phyloP scores from a whole-genome alignment of 2,797 vertebrate genomes.

The Poeciliopsis presidionis region DNA sequence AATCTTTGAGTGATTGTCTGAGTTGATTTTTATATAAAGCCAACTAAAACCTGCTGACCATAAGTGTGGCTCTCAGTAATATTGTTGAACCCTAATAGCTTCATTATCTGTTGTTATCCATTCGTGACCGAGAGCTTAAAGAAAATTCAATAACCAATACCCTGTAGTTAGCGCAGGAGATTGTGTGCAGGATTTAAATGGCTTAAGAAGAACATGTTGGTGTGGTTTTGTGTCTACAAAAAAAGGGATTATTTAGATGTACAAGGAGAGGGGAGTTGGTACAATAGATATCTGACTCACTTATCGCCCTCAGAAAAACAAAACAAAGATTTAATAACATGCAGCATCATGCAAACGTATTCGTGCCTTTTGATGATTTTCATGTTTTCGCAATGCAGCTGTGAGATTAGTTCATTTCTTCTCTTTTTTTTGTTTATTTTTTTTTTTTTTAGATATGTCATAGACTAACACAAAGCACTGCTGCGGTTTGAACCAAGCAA shows the following conservation, averaged over 20 bases:
- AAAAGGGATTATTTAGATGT: constrained; percentile 5
- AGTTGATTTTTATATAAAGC: constrained; percentile 13
- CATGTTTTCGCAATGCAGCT: neutral
- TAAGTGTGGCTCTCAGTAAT: constrained; percentile 35
- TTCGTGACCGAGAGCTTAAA: constrained; percentile 18
- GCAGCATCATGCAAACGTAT: neutral
- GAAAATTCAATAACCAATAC: constrained; percentile 15
- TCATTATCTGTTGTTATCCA: constrained; percentile 43
- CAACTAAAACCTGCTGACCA: constrained; percentile 43
- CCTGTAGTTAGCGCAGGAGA: constrained; percentile 2
- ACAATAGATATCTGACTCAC: constrained; percentile 14
- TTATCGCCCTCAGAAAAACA: constrained; percentile 6
- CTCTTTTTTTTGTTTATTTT: neutral
- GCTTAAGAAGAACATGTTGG: constrained; percentile 9
- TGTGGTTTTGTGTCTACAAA: neutral
- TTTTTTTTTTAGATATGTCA: neutral
- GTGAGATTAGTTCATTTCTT: neutral
- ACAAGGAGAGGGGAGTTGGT: neutral
- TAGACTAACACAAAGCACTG: neutral
- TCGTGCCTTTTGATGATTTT: neutral
- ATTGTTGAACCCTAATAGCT: constrained; percentile 49
- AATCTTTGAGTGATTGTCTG: neutral
- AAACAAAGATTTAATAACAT: neutral
- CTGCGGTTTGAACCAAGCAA: neutral
- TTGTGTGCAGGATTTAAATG: constrained; percentile 4